A percentile compares a stretch with the other conserved stretches of the same genome.
These are phyloP conservation scores for Gyrodactylus bullatarudis DNA, from an alignment of 1,140 invertebrate species.

Conservation along the genomic window DNA sequence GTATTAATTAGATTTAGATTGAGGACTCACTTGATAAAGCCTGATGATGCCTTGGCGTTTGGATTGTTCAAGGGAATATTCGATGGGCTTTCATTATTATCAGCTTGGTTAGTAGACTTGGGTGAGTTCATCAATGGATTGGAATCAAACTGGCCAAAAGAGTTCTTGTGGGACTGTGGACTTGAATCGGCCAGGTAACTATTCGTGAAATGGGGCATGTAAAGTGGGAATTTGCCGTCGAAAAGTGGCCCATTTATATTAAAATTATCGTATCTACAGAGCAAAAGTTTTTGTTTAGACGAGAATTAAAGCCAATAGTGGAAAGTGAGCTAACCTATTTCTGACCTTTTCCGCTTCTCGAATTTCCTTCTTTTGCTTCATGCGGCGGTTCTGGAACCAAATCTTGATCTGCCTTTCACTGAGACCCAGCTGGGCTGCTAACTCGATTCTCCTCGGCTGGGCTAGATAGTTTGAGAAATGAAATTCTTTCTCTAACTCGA, in stretches of 20 bases:
- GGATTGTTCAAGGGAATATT: too few relatives aligned
- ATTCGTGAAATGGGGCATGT: too few relatives aligned
- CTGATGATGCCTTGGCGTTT: too few relatives aligned
- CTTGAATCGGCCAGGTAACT: too few relatives aligned
- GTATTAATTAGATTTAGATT: too few relatives aligned
- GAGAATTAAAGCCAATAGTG: background rate
- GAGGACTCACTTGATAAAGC: too few relatives aligned
- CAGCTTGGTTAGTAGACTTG: too few relatives aligned
- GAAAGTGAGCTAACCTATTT: background rate
- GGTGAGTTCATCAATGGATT: too few relatives aligned
- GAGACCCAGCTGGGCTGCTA: slow-evolving; percentile 49
- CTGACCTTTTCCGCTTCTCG: background rate
- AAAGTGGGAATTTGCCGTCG: background rate
- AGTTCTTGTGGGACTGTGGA: too few relatives aligned
- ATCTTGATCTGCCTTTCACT: slow-evolving; percentile 52
- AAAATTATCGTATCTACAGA: background rate
- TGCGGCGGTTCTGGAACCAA: slow-evolving; percentile 57
- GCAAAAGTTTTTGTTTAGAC: background rate
- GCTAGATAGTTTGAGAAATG: slow-evolving; percentile 32
- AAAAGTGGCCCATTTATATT: background rate
- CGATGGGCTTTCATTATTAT: too few relatives aligned
- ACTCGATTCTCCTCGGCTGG: slow-evolving; percentile 39
- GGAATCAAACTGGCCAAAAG: too few relatives aligned
- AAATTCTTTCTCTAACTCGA: slow-evolving; percentile 31
- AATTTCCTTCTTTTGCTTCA: slow-evolving; percentile 76